These are phyloP conservation scores for Battus philenor DNA, from an alignment of 1,140 invertebrate genomes.

Conservation along the genomic window DNA sequence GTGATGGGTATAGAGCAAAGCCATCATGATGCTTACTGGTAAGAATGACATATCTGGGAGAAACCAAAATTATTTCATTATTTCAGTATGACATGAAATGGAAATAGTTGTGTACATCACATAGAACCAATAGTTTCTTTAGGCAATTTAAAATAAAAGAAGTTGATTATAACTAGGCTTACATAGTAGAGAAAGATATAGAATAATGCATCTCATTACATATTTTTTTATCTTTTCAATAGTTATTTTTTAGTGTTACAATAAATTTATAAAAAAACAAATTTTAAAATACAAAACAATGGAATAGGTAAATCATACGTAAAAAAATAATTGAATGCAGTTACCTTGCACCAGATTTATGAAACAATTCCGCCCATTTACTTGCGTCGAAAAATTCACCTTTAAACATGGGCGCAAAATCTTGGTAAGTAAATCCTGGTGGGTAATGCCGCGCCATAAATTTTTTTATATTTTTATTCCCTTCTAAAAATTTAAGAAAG, in stretches of 20 bases:
- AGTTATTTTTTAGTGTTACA: too few relatives aligned
- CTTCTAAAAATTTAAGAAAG: slow-evolving; percentile 29
- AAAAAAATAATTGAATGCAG: slow-evolving; percentile 18
- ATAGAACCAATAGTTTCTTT: too few relatives aligned
- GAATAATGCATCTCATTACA: too few relatives aligned
- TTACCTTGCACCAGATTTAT: slow-evolving; percentile 86
- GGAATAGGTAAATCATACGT: not conserved
- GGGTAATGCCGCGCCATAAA: slow-evolving; percentile 88
- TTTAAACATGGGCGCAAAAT: slow-evolving; percentile 89
- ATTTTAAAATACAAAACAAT: not conserved
- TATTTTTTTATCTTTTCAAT: too few relatives aligned
- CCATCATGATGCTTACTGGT: slow-evolving; percentile 97
- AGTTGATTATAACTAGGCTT: too few relatives aligned
- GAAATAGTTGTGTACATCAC: too few relatives aligned
- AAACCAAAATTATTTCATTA: not conserved
- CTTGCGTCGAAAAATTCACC: slow-evolving; percentile 89
- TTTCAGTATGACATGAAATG: too few relatives aligned
- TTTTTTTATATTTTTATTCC: slow-evolving; percentile 40
- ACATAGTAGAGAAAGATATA: too few relatives aligned
- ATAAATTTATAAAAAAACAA: too few relatives aligned
- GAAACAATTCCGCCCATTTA: slow-evolving; percentile 85
- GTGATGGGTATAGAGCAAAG: slow-evolving; percentile 92
- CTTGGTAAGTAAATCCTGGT: slow-evolving; percentile 90
- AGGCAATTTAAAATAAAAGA: too few relatives aligned
- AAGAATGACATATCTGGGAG: slow-evolving; percentile 88